These are phyloP conservation scores for Holothuria glaberrima DNA, from an alignment of 35 echinoderm and acorn worm species.

Conservation along the genomic window DNA sequence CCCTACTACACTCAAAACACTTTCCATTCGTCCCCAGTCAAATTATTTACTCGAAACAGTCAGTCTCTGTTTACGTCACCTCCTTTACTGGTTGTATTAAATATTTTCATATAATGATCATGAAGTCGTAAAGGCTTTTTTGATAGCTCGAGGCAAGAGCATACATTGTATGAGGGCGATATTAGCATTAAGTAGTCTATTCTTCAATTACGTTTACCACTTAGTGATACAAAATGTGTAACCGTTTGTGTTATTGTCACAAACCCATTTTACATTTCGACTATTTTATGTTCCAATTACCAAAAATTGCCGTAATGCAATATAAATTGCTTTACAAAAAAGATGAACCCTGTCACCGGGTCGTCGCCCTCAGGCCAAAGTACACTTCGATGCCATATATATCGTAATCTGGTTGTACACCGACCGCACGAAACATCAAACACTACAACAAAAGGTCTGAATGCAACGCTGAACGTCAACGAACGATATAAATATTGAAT, in stretches of 20 bases:
- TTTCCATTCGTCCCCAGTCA: neutral
- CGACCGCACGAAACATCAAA: constrained; percentile 19
- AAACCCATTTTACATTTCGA: too few relatives aligned
- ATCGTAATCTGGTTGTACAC: neutral
- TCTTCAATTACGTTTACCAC: too few relatives aligned
- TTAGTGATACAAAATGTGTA: too few relatives aligned
- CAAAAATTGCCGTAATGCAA: neutral
- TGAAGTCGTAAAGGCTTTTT: too few relatives aligned
- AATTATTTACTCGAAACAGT: neutral
- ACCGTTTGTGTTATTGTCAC: too few relatives aligned
- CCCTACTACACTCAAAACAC: too few relatives aligned
- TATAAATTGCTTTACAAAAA: constrained; percentile 20
- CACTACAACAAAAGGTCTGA: constrained; percentile 26
- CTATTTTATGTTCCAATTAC: neutral
- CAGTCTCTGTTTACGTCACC: neutral
- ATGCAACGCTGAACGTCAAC: constrained; percentile 18
- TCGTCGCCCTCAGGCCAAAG: constrained; percentile 40
- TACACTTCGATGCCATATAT: constrained; percentile 4
- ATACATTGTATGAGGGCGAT: too few relatives aligned
- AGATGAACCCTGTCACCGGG: constrained; percentile 3
- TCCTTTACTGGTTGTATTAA: neutral
- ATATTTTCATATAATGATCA: neutral
- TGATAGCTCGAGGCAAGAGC: too few relatives aligned
- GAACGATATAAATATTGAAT: constrained; percentile 46
- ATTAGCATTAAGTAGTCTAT: too few relatives aligned